A percentile compares a stretch with the other conserved stretches of the same genome.
These are phyloP conservation scores for Percopsis omiscomaycus DNA, from an alignment of 2,797 vertebrate genomes.

Conservation along the genomic window DNA sequence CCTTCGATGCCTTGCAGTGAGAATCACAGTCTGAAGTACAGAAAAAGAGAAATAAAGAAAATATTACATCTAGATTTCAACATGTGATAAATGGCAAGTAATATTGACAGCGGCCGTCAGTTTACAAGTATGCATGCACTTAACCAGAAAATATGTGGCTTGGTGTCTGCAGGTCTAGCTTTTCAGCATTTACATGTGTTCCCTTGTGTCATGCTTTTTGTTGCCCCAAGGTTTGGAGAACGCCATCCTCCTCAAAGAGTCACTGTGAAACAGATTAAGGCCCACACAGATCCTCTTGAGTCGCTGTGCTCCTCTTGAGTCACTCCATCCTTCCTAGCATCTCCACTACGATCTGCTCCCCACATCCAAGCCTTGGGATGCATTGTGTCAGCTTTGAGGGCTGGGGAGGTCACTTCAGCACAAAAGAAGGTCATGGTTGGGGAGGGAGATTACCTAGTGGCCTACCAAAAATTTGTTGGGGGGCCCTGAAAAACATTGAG, in stretches of 20 bases:
- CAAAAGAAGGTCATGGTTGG: slow-evolving; percentile 76
- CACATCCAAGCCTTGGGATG: slow-evolving; percentile 82
- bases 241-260: slow-evolving; percentile 31
- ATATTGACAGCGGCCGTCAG: not conserved
- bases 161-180: slow-evolving; percentile 8
- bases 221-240: slow-evolving; percentile 22
- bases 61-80: no score
- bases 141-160: not conserved
- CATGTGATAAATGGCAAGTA: no score
- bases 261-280: slow-evolving; percentile 71
- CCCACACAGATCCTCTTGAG: slow-evolving; percentile 76
- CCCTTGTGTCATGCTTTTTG: slow-evolving; percentile 24
- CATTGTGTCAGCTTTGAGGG: slow-evolving; percentile 73
- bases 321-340: slow-evolving; percentile 31
- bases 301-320: slow-evolving; percentile 67
- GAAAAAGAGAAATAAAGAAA: slow-evolving; percentile 12
- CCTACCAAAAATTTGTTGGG: slow-evolving; percentile 77
- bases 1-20: slow-evolving; percentile 97
- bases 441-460: slow-evolving; percentile 77
- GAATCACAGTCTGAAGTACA: slow-evolving; percentile 85
- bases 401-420: slow-evolving; percentile 76
- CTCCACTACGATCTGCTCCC: slow-evolving; percentile 53
- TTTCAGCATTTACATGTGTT: slow-evolving; percentile 14
- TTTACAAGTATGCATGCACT: not conserved
- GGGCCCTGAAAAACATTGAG: slow-evolving; percentile 71